Percentiles rank a stretch among this genome's conserved stretches.
Conservation (phyloP, 2,113 vertebrate species). For the Oryzias celebensis region DNA sequence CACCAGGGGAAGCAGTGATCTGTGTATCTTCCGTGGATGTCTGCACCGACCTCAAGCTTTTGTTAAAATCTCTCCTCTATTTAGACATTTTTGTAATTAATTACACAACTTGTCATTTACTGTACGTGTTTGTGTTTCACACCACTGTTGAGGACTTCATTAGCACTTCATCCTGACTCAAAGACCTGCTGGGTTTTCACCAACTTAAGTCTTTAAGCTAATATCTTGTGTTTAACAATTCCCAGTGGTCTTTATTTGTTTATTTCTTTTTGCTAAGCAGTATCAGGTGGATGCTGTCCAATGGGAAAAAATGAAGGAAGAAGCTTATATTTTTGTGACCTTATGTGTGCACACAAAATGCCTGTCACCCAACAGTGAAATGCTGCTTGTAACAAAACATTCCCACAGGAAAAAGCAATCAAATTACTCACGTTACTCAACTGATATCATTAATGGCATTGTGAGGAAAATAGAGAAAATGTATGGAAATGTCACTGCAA, state of each 20-base stretch:
- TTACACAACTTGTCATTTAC: constrained; percentile 63
- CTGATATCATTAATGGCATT: too few relatives aligned
- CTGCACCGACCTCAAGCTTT: constrained; percentile 47
- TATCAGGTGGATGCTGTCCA: constrained; percentile 23
- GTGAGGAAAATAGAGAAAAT: too few relatives aligned
- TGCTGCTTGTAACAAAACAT: too few relatives aligned
- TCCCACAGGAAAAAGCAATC: too few relatives aligned
- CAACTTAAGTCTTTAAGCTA: constrained; percentile 46
- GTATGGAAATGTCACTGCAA: too few relatives aligned
- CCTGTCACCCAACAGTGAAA: too few relatives aligned
- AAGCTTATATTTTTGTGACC: background rate
- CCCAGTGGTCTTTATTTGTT: background rate
- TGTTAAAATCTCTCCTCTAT: constrained; percentile 60
- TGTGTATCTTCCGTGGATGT: constrained; percentile 48
- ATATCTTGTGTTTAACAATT: constrained; percentile 35
- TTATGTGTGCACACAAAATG: background rate
- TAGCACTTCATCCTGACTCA: constrained; percentile 47
- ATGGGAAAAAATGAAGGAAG: background rate
- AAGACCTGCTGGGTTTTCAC: constrained; percentile 25
- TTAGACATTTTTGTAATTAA: constrained; percentile 69
- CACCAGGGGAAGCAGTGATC: constrained; percentile 41
- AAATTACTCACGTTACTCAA: too few relatives aligned
- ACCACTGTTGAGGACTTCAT: constrained; percentile 54
- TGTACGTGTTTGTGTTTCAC: constrained; percentile 15
- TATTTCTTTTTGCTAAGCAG: constrained; percentile 24